Percentiles rank a stretch among this genome's conserved stretches.
phyloP scores from a whole-genome alignment of 2,888 invertebrate genomes.

The Yponomeuta cagnagella region DNA sequence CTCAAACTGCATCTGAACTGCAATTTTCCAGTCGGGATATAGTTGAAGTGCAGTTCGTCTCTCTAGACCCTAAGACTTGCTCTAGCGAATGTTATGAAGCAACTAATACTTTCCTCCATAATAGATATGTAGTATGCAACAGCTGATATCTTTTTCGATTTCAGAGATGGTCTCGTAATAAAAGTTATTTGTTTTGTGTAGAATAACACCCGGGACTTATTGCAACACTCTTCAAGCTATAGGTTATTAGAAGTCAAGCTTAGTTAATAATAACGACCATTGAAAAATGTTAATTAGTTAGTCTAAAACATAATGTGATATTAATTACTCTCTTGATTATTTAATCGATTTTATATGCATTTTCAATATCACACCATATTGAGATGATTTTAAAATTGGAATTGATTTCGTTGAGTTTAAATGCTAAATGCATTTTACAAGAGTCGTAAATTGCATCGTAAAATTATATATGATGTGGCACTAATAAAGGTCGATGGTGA shows the following conservation, averaged over 20 bases:
- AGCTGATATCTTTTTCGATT: no score
- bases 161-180: no score
- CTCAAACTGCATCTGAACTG: no score
- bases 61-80: no score
- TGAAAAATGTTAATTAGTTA: constrained; percentile 5
- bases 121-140: no score
- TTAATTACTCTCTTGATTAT: not conserved
- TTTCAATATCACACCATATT: not conserved
- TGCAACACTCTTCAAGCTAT: not conserved
- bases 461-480: not conserved
- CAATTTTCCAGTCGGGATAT: no score
- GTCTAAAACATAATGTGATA: not conserved
- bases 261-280: constrained; percentile 12
- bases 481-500: not conserved
- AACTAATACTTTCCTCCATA: no score
- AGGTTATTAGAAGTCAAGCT: not conserved
- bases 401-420: not conserved
- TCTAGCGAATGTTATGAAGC: no score
- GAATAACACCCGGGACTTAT: no score
- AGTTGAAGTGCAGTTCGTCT: no score
- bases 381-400: not conserved
- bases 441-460: not conserved
- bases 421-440: not conserved
- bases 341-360: not conserved
- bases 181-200: no score